Percentiles rank a stretch among this genome's conserved stretches.
These are phyloP conservation scores for Heteromurus nitidus DNA, from an alignment of 2,888 invertebrate genomes.

Conservation along the genomic window DNA sequence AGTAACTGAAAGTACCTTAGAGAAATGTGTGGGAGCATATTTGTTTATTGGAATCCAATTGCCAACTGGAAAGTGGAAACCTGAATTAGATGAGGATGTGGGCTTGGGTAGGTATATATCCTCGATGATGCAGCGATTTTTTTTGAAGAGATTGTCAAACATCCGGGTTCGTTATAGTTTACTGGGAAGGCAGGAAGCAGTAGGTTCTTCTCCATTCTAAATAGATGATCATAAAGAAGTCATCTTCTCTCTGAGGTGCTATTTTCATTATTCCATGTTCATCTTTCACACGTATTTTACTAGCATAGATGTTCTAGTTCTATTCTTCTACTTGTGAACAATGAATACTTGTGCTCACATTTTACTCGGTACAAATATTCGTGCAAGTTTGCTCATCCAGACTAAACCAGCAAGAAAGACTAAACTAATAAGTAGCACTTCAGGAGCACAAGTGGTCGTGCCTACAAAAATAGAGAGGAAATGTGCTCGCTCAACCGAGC, in stretches of 20 bases:
- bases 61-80: too few species aligned
- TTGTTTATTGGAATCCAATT: too few species aligned
- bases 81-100: background rate
- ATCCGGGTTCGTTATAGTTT: constrained; percentile 28
- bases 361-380: background rate
- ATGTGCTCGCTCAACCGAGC: background rate
- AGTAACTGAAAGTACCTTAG: background rate
- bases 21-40: too few species aligned
- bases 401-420: background rate
- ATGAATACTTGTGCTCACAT: background rate
- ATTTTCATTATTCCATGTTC: background rate
- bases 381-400: background rate
- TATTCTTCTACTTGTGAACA: background rate
- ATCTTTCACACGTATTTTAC: background rate
- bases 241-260: background rate
- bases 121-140: background rate
- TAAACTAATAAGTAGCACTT: background rate
- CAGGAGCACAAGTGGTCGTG: background rate
- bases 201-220: background rate
- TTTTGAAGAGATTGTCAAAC: constrained; percentile 6
- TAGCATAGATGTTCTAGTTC: background rate
- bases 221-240: background rate
- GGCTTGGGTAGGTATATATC: too few species aligned
- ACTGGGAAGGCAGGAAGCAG: background rate
- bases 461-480: background rate